Conservation (phyloP, 2,888 invertebrate species). For the Tromatobia lineatoria region DNA sequence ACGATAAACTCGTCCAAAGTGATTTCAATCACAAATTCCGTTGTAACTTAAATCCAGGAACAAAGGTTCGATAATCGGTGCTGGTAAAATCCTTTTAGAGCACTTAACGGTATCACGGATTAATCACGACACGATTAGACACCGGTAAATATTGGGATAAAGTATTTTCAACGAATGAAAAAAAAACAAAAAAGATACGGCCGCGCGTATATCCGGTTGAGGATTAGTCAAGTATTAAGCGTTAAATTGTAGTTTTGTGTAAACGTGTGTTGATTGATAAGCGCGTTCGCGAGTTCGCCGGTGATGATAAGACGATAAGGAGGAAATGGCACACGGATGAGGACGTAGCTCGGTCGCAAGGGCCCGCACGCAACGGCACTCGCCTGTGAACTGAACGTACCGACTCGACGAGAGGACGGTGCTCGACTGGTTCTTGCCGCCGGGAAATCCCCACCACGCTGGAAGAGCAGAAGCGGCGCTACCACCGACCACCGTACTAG, state of each 20-base stretch:
- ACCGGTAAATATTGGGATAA: neutral
- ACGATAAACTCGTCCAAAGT: neutral
- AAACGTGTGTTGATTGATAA: neutral
- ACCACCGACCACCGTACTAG: slow-evolving; percentile 46
- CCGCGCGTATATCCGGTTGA: neutral
- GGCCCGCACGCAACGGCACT: slow-evolving; percentile 80
- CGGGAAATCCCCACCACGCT: slow-evolving; percentile 61
- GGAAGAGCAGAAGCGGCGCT: slow-evolving; percentile 61
- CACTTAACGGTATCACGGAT: neutral
- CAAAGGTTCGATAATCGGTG: neutral
- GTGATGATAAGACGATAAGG: neutral
- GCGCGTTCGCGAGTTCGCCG: neutral
- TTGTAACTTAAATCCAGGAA: neutral
- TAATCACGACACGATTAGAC: neutral
- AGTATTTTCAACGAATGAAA: neutral
- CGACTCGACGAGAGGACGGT: slow-evolving; percentile 82
- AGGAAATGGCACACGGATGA: neutral
- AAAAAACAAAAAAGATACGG: neutral
- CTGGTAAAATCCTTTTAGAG: neutral
- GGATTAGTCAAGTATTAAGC: neutral
- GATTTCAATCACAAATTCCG: neutral
- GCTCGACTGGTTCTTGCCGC: slow-evolving; percentile 81
- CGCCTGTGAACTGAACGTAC: slow-evolving; percentile 82
- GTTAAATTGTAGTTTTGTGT: neutral
- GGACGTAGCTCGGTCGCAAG: slow-evolving; percentile 49